These are phyloP conservation scores for Cheilosia impressa DNA, from an alignment of 2,888 invertebrate species.

Conservation along the genomic window DNA sequence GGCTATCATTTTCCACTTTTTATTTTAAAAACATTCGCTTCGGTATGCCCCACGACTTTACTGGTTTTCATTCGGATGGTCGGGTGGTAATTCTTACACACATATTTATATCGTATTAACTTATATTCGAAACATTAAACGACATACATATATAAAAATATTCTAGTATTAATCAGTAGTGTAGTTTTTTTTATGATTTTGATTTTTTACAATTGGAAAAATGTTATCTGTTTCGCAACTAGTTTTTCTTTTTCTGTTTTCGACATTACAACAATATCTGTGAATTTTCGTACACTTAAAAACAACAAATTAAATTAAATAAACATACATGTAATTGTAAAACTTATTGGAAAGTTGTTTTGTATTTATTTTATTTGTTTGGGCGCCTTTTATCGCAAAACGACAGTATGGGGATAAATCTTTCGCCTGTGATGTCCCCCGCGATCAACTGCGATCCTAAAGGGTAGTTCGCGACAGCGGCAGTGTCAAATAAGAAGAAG, in stretches of 20 bases:
- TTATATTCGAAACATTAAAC: constrained; percentile 73
- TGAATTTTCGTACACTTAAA: constrained; percentile 57
- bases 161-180: constrained; percentile 72
- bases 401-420: no score
- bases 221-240: constrained; percentile 59
- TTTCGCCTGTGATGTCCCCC: no score
- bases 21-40: constrained; percentile 57
- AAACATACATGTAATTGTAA: constrained; percentile 71
- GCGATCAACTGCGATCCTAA: no score
- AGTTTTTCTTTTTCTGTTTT: constrained; percentile 51
- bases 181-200: constrained; percentile 63
- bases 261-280: constrained; percentile 60
- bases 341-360: constrained; percentile 31
- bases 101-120: constrained; percentile 73
- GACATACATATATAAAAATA: constrained; percentile 69
- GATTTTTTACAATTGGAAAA: constrained; percentile 48
- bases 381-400: no score
- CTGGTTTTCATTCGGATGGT: constrained; percentile 45
- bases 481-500: no score
- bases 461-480: no score
- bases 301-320: constrained; percentile 58
- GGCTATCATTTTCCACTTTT: constrained; percentile 53
- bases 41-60: constrained; percentile 32
- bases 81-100: constrained; percentile 54
- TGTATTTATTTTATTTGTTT: not conserved